phyloP scores from a whole-genome alignment of 2,797 vertebrate species.

The Dermochelys coriacea region DNA sequence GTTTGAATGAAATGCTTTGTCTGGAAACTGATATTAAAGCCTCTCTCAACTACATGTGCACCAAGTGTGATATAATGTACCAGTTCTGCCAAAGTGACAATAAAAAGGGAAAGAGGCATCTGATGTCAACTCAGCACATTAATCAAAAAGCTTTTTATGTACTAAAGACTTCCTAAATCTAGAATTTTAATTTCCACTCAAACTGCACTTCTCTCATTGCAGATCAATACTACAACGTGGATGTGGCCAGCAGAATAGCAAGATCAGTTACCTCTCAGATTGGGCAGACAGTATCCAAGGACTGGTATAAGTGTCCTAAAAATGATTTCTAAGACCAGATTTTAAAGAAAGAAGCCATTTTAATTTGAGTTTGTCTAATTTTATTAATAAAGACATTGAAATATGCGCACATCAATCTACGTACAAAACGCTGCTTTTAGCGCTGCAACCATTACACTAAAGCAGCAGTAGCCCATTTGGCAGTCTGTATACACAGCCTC shows the following conservation, averaged over 20 bases:
- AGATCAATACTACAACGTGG: slow-evolving; percentile 91
- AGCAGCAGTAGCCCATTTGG: slow-evolving; percentile 73
- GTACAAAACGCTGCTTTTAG: slow-evolving; percentile 80
- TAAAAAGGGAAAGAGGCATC: neutral
- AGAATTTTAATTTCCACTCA: slow-evolving; percentile 17
- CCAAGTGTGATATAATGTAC: neutral
- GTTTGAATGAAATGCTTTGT: neutral
- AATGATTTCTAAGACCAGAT: slow-evolving; percentile 51
- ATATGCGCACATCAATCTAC: slow-evolving; percentile 78
- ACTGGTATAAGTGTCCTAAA: slow-evolving; percentile 90
- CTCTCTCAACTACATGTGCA: neutral
- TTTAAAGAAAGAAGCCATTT: slow-evolving; percentile 42
- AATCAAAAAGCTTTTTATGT: neutral
- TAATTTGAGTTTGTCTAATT: slow-evolving; percentile 76
- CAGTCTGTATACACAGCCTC: slow-evolving; percentile 64
- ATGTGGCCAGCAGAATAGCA: slow-evolving; percentile 81
- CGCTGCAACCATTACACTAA: slow-evolving; percentile 74
- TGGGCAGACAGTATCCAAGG: slow-evolving; percentile 83
- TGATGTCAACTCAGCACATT: neutral
- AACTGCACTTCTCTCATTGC: slow-evolving; percentile 43
- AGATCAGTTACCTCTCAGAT: slow-evolving; percentile 80
- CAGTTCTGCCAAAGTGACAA: neutral
- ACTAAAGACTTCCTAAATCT: neutral
- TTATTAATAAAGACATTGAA: slow-evolving; percentile 89
- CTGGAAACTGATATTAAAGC: neutral